A percentile compares a stretch with the other conserved stretches of the same genome.
Evolutionary conservation across 2,797 vertebrate species (phyloP).

Genomic region (Onychomys torridus): DNA sequence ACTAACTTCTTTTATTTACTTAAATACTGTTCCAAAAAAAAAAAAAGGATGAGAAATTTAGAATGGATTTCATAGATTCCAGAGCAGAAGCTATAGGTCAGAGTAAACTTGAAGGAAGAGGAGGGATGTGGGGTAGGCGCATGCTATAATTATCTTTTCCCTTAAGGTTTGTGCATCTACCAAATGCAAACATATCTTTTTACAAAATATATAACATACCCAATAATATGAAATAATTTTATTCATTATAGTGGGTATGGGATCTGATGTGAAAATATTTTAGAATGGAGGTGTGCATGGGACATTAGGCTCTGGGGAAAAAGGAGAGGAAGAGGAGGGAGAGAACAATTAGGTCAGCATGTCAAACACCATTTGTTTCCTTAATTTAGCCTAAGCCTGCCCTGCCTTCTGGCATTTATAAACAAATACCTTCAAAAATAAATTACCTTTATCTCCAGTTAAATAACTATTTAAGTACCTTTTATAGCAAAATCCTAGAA

Average conservation of each 20-base stretch:
- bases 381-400: slow-evolving; percentile 34
- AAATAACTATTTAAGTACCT: neutral
- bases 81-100: neutral
- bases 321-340: neutral
- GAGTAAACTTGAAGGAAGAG: neutral
- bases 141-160: neutral
- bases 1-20: neutral
- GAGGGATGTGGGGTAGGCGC: neutral
- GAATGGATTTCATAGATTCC: neutral
- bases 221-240: neutral
- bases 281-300: neutral
- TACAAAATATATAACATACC: neutral
- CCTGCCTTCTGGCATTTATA: neutral
- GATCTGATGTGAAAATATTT: neutral
- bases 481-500: slow-evolving; percentile 20
- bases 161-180: neutral
- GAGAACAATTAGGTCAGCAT: neutral
- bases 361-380: neutral
- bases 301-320: neutral
- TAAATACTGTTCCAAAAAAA: neutral
- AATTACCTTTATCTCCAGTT: neutral
- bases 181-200: slow-evolving; percentile 25
- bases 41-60: neutral
- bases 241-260: neutral
- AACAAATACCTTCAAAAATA: slow-evolving; percentile 38